Evolutionary conservation across 2,888 invertebrate species (phyloP).

Genomic region (Liposcelis brunnea): DNA sequence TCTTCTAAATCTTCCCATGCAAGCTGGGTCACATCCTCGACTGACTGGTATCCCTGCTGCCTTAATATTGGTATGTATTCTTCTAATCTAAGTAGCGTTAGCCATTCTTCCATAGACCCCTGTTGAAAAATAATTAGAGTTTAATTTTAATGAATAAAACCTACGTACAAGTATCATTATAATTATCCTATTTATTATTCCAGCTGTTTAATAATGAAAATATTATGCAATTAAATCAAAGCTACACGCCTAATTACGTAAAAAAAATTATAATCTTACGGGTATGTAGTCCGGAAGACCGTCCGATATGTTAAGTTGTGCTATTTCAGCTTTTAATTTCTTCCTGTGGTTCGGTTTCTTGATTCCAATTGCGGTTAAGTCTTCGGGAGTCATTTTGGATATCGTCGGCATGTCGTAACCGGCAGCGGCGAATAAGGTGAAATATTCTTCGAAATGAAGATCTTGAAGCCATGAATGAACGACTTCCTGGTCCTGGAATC

Average conservation of each 20-base stretch:
- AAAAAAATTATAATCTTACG: too few species aligned
- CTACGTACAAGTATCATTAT: too few species aligned
- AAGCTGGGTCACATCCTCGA: conserved; percentile 85
- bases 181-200: too few species aligned
- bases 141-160: too few species aligned
- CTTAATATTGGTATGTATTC: conserved; percentile 82
- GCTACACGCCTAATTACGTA: too few species aligned
- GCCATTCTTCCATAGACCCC: conserved; percentile 91
- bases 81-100: conserved; percentile 73
- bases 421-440: conserved; percentile 77
- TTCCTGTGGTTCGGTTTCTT: conserved; percentile 96
- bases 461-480: conserved; percentile 89
- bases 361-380: conserved; percentile 53
- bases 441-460: conserved; percentile 88
- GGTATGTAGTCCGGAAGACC: conserved; percentile 90
- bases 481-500: conserved; percentile 71
- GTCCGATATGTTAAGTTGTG: conserved; percentile 81
- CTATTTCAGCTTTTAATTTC: conserved; percentile 89
- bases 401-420: conserved; percentile 97
- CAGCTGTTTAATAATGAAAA: too few species aligned
- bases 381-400: conserved; percentile 96
- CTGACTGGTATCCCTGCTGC: conserved; percentile 84
- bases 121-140: conserved; percentile 25
- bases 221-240: too few species aligned
- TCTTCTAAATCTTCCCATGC: conserved; percentile 99